A percentile compares a stretch with the other conserved stretches of the same genome.
Evolutionary conservation across 2,113 vertebrate species (phyloP).

Genomic region (Gopherus flavomarginatus): DNA sequence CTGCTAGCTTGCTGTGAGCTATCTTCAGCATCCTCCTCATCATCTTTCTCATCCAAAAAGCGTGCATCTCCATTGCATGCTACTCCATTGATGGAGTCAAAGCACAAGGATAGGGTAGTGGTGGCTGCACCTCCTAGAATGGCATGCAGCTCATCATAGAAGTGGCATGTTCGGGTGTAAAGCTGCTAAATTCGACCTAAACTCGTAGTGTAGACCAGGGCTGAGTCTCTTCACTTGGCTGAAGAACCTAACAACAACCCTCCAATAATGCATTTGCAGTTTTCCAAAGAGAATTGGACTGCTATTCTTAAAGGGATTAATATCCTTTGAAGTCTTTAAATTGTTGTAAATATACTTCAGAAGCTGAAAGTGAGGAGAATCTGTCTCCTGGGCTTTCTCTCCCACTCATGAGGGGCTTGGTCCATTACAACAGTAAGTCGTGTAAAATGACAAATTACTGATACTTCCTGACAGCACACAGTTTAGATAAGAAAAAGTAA

Average conservation of each 20-base stretch:
- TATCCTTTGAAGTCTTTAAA: slow-evolving; percentile 9
- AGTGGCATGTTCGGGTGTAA: no score
- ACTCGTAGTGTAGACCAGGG: no score
- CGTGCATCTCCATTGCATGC: no score
- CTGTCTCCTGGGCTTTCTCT: background rate
- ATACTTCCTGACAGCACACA: background rate
- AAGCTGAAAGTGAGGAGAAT: background rate
- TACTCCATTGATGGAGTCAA: no score
- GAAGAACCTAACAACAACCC: background rate
- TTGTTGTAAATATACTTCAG: slow-evolving; percentile 14
- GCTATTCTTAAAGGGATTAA: background rate
- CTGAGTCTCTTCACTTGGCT: background rate
- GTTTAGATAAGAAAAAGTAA: background rate
- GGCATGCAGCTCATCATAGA: no score
- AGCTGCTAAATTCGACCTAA: no score
- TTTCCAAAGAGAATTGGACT: background rate
- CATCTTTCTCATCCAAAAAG: no score
- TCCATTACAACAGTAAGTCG: background rate
- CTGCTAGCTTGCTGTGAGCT: no score
- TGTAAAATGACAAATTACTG: background rate
- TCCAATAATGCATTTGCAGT: background rate
- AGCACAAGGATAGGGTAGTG: no score
- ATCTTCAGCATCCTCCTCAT: no score
- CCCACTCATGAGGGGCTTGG: background rate
- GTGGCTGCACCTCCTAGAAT: no score